Conservation (phyloP, 2,797 vertebrate genomes). For the Novumbra hubbsi region DNA sequence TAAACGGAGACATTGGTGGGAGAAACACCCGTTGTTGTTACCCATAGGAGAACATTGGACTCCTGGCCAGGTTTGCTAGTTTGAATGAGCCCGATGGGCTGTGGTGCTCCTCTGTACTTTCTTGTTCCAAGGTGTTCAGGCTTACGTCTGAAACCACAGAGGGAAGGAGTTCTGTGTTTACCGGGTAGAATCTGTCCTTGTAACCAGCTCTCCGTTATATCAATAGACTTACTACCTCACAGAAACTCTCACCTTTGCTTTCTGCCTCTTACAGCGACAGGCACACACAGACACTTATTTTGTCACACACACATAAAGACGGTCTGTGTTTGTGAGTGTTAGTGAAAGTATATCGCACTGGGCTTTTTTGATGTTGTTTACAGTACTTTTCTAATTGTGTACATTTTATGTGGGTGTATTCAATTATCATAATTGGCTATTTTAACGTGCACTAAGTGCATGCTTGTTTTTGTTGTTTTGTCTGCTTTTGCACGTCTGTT, state of each 20-base stretch:
- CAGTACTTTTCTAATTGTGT: neutral
- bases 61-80: neutral
- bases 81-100: neutral
- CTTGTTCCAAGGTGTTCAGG: neutral
- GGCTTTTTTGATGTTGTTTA: neutral
- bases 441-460: neutral
- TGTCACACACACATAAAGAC: neutral
- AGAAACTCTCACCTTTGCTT: neutral
- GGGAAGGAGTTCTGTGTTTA: slow-evolving; percentile 1
- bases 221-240: neutral
- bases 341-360: neutral
- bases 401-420: slow-evolving; percentile 16
- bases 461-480: slow-evolving; percentile 3
- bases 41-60: neutral
- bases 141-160: neutral
- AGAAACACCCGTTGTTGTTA: neutral
- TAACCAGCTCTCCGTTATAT: neutral
- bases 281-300: neutral
- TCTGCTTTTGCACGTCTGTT: slow-evolving; percentile 9
- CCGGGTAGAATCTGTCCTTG: neutral
- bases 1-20: neutral
- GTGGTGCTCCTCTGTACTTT: neutral
- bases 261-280: neutral
- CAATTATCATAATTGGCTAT: neutral
- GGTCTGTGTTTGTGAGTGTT: slow-evolving; percentile 8